Base-by-base conservation (phyloP, 2,113 vertebrate species). In the Colossoma macropomum region DNA sequence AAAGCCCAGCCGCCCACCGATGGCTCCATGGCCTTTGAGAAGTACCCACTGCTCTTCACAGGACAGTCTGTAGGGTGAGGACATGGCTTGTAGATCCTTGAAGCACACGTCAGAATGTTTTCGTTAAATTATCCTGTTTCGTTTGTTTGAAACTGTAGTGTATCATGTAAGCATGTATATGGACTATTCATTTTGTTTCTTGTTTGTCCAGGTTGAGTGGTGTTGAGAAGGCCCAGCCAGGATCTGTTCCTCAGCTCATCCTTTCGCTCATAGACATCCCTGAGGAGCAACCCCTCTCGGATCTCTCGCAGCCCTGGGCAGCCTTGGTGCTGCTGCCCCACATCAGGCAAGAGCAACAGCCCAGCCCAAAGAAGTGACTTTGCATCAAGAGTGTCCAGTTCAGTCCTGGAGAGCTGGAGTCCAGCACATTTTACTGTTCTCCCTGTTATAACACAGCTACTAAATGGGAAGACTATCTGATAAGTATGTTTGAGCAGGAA, bases 21-120 rank as follows among this genome's bases (percentile, higher is more conserved):
- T 6, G 96, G 96, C 86, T 97, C 96, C 19, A 96, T 98, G 97
- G 96, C 96, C 4, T 97, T 97, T 81, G 97, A 99, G 86, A 98
- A 96, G 62, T 99, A 99, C 90, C 97, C 97, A 19, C 93, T 99
- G 0, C 28, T 95, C 86, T 99, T 99, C 92, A 90, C 90, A 0
- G 93, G 91, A 4, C 92, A 94, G 23, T 85, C 83, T 0, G 38
- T 90, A 59, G 92, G 92, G 98, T 99, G 87, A 95, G 89, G 27
- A 13, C 3, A 16, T 6, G 12, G 25, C n/a, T n/a, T 41, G 19
- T 13, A 17, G 13, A 17, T 38, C 27, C 66, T 32, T 34, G 27
- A 34, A n/a, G 30, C 9, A 7, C 19, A 25, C n/a, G 28, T 27
- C 68, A 38, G n/a, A 66, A 25, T 32, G 7, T 62, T 19, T 52